phyloP scores from a whole-genome alignment of 2,888 invertebrate species.

The Agapetus fuscipes region DNA sequence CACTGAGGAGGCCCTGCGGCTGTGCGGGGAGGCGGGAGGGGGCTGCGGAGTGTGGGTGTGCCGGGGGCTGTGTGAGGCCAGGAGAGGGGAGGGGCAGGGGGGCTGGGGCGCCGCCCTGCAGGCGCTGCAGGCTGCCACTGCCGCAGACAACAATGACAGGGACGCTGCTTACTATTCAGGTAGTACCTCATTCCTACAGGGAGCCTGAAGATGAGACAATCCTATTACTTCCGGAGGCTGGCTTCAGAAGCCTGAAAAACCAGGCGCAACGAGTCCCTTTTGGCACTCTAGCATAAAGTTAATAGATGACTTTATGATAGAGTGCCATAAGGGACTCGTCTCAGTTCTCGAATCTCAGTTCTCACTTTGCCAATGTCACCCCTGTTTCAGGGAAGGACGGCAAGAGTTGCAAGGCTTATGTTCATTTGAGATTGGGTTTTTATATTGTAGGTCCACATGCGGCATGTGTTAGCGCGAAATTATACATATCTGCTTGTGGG shows the following conservation, averaged over 20 bases:
- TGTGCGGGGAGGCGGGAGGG: constrained; percentile 7
- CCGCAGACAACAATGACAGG: background rate
- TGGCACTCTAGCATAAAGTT: too few relatives aligned
- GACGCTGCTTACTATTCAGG: background rate
- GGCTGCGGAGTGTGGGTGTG: constrained; percentile 1
- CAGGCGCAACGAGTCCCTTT: constrained; percentile 36
- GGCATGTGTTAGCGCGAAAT: too few relatives aligned
- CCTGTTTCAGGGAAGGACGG: too few relatives aligned
- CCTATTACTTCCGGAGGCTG: background rate
- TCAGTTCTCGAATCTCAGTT: too few relatives aligned
- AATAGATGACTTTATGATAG: too few relatives aligned
- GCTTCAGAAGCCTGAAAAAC: constrained; percentile 23
- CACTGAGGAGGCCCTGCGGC: constrained; percentile 1
- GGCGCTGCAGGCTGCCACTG: constrained; percentile 7
- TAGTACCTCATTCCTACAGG: background rate
- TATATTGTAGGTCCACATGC: too few relatives aligned
- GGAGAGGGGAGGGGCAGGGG: too few relatives aligned
- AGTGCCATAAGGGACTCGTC: too few relatives aligned
- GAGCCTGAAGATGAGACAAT: background rate
- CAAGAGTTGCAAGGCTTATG: too few relatives aligned
- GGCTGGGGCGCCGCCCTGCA: constrained; percentile 3
- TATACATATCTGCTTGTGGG: too few relatives aligned
- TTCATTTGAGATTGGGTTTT: too few relatives aligned
- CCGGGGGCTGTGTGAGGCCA: background rate
- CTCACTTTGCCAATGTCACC: too few relatives aligned